Evolutionary conservation across 2,888 invertebrate species (phyloP).

Genomic region (Zhuqinia jingwanae): DNA sequence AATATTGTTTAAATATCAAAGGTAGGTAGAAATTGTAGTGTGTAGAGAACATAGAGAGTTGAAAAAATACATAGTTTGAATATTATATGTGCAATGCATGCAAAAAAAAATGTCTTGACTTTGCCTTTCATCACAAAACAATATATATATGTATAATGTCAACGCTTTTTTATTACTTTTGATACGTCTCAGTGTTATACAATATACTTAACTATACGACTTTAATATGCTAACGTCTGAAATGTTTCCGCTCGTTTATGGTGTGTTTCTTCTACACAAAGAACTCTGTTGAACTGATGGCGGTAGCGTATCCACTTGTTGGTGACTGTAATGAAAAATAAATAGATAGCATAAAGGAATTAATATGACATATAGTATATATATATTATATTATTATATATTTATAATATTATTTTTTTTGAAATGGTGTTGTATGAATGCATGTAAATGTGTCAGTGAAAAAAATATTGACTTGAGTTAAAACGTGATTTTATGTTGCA

Average conservation of each 20-base stretch:
- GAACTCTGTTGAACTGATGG: constrained; percentile 72
- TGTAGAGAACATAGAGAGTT: neutral
- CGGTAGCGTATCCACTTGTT: constrained; percentile 79
- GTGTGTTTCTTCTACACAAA: constrained; percentile 68
- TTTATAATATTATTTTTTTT: constrained; percentile 26
- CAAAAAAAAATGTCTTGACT: constrained; percentile 32
- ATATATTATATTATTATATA: constrained; percentile 34
- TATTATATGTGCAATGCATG: neutral
- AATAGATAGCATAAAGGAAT: neutral
- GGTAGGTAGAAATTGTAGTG: neutral
- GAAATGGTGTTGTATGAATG: neutral
- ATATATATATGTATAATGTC: neutral
- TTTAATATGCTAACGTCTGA: constrained; percentile 64
- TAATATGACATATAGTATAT: neutral
- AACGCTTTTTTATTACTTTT: constrained; percentile 50
- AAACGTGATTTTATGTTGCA: constrained; percentile 51
- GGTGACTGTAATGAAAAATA: constrained; percentile 73
- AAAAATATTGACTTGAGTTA: constrained; percentile 32
- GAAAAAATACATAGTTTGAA: neutral
- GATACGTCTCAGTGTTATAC: constrained; percentile 27
- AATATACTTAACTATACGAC: no score
- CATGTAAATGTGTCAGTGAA: constrained; percentile 25
- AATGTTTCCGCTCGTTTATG: constrained; percentile 65
- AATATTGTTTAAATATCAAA: neutral
- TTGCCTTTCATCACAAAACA: constrained; percentile 2